Evolutionary conservation across 2,797 vertebrate species (phyloP).

Genomic region (Lagodon rhomboides): DNA sequence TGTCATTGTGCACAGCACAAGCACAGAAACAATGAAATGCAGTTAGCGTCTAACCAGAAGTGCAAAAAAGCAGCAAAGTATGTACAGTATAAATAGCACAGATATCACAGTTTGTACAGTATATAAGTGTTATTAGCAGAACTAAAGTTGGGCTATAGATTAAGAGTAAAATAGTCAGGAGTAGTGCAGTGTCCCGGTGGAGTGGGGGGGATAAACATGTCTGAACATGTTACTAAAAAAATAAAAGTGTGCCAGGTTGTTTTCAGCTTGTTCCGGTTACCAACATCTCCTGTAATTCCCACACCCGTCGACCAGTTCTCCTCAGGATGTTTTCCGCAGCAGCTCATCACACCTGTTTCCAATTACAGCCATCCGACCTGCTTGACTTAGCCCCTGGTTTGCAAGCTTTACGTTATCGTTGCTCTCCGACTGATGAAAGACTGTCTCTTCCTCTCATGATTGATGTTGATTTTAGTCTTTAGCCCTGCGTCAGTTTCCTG

Average conservation of each 20-base stretch:
- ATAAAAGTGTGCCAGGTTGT: not conserved
- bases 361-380: not conserved
- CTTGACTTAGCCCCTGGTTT: too few relatives aligned
- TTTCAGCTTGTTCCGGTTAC: not conserved
- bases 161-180: too few relatives aligned
- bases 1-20: too few relatives aligned
- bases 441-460: not conserved
- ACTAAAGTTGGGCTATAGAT: too few relatives aligned
- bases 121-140: too few relatives aligned
- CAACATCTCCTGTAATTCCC: not conserved
- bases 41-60: too few relatives aligned
- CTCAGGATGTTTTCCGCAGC: not conserved
- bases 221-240: not conserved
- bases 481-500: conserved; percentile 4
- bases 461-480: conserved; percentile 8
- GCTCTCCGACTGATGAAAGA: conserved; percentile 5
- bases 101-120: too few relatives aligned
- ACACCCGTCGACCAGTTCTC: conserved; percentile 8
- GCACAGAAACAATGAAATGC: too few relatives aligned
- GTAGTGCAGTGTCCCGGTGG: too few relatives aligned
- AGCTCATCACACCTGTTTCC: not conserved
- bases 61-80: too few relatives aligned
- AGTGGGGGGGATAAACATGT: too few relatives aligned
- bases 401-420: not conserved
- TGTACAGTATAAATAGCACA: too few relatives aligned